A percentile compares a stretch with the other conserved stretches of the same genome.
Conservation (phyloP, 1,140 invertebrate genomes). For the Muscidifurax raptorellus region DNA sequence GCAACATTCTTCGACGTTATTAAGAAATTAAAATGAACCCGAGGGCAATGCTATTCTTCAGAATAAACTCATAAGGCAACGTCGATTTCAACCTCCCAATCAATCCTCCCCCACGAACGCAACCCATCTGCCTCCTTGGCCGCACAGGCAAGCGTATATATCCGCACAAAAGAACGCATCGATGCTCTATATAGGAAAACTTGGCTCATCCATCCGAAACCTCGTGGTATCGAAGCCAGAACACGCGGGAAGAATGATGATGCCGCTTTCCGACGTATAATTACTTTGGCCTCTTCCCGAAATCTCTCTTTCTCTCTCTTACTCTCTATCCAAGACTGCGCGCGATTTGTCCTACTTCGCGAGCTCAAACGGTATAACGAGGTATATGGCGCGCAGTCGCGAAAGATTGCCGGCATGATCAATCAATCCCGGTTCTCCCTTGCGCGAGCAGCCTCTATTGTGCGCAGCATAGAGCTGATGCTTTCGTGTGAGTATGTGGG, state of each 20-base stretch:
- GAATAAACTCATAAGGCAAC: too few relatives aligned
- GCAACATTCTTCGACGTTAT: too few relatives aligned
- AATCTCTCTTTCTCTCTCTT: background rate
- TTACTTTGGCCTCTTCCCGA: background rate
- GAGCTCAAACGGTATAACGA: background rate
- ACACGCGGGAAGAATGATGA: background rate
- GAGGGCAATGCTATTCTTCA: too few relatives aligned
- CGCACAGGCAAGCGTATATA: too few relatives aligned
- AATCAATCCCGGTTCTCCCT: background rate
- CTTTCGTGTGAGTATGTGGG: too few relatives aligned
- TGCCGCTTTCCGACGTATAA: background rate
- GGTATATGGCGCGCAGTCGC: background rate
- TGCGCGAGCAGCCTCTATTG: background rate
- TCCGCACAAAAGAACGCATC: too few relatives aligned
- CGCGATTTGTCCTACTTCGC: background rate
- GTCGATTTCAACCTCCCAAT: too few relatives aligned
- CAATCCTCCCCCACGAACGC: too few relatives aligned
- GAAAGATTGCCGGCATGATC: background rate
- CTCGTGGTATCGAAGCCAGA: background rate
- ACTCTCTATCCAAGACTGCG: background rate
- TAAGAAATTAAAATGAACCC: too few relatives aligned
- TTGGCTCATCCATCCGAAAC: too few relatives aligned
- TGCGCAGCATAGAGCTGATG: background rate
- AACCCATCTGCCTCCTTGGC: too few relatives aligned
- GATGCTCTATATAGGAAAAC: too few relatives aligned